Evolutionary conservation across 1,140 invertebrate species (phyloP).

Genomic region (Leptonema lineaticorne): DNA sequence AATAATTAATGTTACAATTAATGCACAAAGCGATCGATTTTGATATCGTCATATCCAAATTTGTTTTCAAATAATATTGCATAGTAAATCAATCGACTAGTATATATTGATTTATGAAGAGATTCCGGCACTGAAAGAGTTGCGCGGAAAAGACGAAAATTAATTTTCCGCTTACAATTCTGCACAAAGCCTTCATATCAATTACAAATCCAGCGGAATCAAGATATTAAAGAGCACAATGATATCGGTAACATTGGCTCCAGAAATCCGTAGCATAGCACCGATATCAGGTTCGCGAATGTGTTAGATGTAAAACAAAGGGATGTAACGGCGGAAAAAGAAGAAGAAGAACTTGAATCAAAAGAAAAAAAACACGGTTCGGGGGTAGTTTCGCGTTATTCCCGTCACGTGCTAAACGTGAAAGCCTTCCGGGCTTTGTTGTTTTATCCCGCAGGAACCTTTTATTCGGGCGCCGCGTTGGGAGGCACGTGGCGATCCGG

Average conservation of each 20-base stretch:
- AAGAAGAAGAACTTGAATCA: too few species aligned
- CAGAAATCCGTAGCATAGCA: too few species aligned
- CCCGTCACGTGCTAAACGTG: slow-evolving; percentile 28
- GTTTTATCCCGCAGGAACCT: slow-evolving; percentile 27
- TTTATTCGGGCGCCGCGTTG: slow-evolving; percentile 9
- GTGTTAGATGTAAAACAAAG: background rate
- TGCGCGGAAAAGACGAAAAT: slow-evolving; percentile 20
- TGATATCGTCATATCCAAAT: too few species aligned
- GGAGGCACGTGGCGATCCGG: slow-evolving; percentile 17
- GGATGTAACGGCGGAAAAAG: background rate
- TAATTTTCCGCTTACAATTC: slow-evolving; percentile 4
- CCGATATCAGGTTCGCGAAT: background rate
- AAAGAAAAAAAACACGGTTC: too few species aligned
- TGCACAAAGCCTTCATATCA: slow-evolving; percentile 9
- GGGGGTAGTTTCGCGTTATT: slow-evolving; percentile 28
- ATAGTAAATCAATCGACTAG: too few species aligned
- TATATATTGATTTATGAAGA: too few species aligned
- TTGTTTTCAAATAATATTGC: too few species aligned
- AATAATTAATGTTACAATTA: too few species aligned
- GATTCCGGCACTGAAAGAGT: too few species aligned
- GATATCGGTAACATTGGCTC: background rate
- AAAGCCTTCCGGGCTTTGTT: slow-evolving; percentile 32
- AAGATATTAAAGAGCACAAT: background rate
- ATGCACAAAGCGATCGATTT: too few species aligned
- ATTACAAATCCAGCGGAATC: background rate